Evolutionary conservation across 37 sponge, comb jelly and placozoan species (phyloP).

Genomic region (Theonella swinhoei): DNA sequence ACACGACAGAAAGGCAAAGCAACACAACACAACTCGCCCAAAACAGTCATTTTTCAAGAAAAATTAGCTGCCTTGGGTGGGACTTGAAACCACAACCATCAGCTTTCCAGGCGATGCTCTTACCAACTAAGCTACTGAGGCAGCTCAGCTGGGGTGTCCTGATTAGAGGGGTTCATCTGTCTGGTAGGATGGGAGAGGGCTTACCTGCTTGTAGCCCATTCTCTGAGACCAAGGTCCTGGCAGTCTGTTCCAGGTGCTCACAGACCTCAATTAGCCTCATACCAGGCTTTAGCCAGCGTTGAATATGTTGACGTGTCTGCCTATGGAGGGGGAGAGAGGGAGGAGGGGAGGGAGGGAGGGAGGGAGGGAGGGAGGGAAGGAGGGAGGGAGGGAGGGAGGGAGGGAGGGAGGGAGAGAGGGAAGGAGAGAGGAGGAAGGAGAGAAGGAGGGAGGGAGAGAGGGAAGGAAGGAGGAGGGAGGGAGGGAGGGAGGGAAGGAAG

Average conservation of each 20-base stretch:
- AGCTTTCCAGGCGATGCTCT: too few relatives aligned
- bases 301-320: constrained; percentile 85
- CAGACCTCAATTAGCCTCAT: constrained; percentile 95
- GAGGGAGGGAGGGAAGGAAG: not conserved
- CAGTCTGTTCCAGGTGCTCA: constrained; percentile 82
- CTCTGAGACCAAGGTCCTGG: constrained; percentile 84
- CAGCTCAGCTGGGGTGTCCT: too few relatives aligned
- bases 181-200: too few relatives aligned
- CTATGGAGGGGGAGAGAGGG: too few relatives aligned
- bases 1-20: not conserved
- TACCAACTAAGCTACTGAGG: too few relatives aligned
- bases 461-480: not conserved
- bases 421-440: not conserved
- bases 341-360: too few relatives aligned
- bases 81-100: too few relatives aligned
- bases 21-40: too few relatives aligned
- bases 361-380: too few relatives aligned
- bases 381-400: not conserved
- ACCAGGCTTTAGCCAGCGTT: constrained; percentile 89
- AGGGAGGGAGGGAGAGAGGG: not conserved
- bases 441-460: not conserved
- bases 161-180: not conserved
- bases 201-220: constrained; percentile 86
- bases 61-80: too few relatives aligned
- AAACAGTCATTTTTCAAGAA: too few relatives aligned